Base-by-base conservation (phyloP, 2,113 vertebrate genomes). In the Labeo catla region DNA sequence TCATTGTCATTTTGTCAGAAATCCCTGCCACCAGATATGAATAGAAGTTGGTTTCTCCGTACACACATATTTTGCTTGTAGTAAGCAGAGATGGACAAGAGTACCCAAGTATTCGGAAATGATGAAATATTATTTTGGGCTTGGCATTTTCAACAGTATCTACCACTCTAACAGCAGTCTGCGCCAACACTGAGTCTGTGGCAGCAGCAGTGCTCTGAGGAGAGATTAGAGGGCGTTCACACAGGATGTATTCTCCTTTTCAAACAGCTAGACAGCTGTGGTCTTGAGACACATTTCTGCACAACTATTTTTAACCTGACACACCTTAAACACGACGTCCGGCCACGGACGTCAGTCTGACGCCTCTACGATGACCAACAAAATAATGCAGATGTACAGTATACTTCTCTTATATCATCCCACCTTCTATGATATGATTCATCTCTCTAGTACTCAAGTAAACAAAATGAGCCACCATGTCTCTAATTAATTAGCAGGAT, bases 171-270 rank as follows among this genome's bases (percentile, higher is more conserved):
- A 74, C 72, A 23, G 45, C 45, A 74, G n/a, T 23, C 23, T 74
- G 45, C 45, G 2, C 10, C 10, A 76, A 50, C n/a, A 23, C 45
- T 76, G 21, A 47, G n/a, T 76, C 10, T 12, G 6, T 23, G 11
- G n/a, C 73, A 50, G 73, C 73, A 76, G 68, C 15, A 72, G 68
- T 1, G 6, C 34, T 36, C 34, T 68, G 39, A 73, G 36, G 66
- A 70, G 72, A 74, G 72, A 74, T 47, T 49, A 47, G 21, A 74
- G n/a, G n/a, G 73, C 45, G n/a, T 50, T 76, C 72, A 74, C 45
- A 74, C 43, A 23, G 72, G 72, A 74, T 6, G 5, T 6, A 43
- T 72, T 72, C 72, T 49, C 10, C n/a, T 23, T 74, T 74, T 49
- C 45, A 50, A 76, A 76, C n/a, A 74, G 73, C n/a, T 76, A 76